Evolutionary conservation across 2,797 vertebrate species (phyloP).

Genomic region (Rhinophrynus dorsalis): DNA sequence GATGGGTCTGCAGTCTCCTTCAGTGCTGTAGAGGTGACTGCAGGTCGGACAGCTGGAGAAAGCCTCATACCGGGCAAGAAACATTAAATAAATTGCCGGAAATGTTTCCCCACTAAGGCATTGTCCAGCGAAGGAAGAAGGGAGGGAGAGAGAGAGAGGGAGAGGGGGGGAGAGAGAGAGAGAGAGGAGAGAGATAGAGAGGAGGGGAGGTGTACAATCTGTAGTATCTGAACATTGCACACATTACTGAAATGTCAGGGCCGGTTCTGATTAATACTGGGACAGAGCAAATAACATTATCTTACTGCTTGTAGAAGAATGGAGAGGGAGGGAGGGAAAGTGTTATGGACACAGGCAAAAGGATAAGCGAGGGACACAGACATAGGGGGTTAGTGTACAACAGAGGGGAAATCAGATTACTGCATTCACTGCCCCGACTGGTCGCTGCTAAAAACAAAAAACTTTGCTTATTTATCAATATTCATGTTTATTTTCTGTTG

Average conservation of each 20-base stretch:
- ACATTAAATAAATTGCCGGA: constrained; percentile 17
- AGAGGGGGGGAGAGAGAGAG: neutral
- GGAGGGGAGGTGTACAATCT: neutral
- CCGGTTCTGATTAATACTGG: constrained; percentile 24
- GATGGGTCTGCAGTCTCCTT: too few species aligned
- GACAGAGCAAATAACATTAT: constrained; percentile 33
- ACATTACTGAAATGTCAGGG: constrained; percentile 37
- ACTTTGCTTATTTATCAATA: too few species aligned
- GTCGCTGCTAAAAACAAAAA: too few species aligned
- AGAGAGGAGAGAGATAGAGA: neutral
- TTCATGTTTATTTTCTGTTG: too few species aligned
- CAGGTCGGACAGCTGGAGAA: too few species aligned
- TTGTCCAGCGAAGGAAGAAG: neutral
- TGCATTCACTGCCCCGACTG: too few species aligned
- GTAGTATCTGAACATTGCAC: neutral
- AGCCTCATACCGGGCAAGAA: too few species aligned
- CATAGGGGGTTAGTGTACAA: neutral
- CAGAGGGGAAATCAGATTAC: too few species aligned
- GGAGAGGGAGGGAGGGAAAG: neutral
- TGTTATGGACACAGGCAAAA: neutral
- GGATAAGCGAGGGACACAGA: neutral
- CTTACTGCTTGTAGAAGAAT: too few species aligned
- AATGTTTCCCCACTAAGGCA: neutral
- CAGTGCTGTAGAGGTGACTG: too few species aligned
- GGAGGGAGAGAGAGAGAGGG: neutral